phyloP scores from a whole-genome alignment of 2,797 vertebrate genomes.

The Hoplostethus atlanticus region DNA sequence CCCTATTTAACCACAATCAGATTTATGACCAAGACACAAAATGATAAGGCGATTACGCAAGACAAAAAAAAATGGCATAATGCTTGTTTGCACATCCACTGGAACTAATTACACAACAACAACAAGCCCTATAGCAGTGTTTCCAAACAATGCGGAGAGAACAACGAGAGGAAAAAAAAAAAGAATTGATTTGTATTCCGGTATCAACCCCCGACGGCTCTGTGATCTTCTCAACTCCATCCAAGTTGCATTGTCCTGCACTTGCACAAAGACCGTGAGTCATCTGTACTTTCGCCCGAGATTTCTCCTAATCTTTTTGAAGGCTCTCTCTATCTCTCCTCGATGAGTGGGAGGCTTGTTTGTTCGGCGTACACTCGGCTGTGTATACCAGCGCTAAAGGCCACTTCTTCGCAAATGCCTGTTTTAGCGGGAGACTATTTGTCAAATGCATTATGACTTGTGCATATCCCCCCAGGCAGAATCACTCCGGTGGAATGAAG shows the following conservation, averaged over 20 bases:
- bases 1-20: constrained; percentile 4
- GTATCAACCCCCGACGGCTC: constrained; percentile 63
- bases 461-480: constrained; percentile 80
- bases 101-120: constrained; percentile 31
- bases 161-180: constrained; percentile 44
- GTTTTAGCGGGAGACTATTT: constrained; percentile 87
- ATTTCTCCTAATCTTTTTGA: constrained; percentile 83
- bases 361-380: constrained; percentile 84
- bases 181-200: constrained; percentile 67
- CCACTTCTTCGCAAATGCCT: constrained; percentile 87
- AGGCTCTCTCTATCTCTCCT: constrained; percentile 76
- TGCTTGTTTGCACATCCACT: constrained; percentile 19
- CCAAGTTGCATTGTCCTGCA: constrained; percentile 75
- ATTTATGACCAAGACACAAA: constrained; percentile 1
- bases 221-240: constrained; percentile 70
- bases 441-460: constrained; percentile 89
- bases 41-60: constrained; percentile 1
- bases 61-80: constrained; percentile 15
- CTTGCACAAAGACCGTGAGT: constrained; percentile 82
- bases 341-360: constrained; percentile 87
- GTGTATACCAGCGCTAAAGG: constrained; percentile 85
- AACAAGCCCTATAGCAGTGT: constrained; percentile 45
- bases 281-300: constrained; percentile 82
- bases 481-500: constrained; percentile 84
- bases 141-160: constrained; percentile 58